Conservation (phyloP, 1,140 invertebrate species). For the Zaprionus gabonicus region DNA sequence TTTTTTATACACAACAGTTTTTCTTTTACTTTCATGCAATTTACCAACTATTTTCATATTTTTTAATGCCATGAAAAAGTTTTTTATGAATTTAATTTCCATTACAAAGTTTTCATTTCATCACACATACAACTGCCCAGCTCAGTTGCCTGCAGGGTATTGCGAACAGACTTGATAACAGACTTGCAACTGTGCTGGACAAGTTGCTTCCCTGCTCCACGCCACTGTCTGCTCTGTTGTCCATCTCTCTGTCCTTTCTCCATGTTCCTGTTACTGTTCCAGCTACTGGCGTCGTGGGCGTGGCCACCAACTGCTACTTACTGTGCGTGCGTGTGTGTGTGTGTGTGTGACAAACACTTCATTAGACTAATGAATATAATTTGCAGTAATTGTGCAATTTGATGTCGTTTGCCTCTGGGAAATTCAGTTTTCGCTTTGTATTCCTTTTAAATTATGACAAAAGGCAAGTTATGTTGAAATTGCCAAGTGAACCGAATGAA, state of each 20-base stretch:
- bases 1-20: neutral
- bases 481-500: slow-evolving; percentile 38
- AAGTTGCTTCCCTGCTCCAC: neutral
- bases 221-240: neutral
- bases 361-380: slow-evolving; percentile 80
- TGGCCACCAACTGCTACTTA: slow-evolving; percentile 33
- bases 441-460: slow-evolving; percentile 6
- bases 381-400: slow-evolving; percentile 66
- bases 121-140: neutral
- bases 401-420: slow-evolving; percentile 38
- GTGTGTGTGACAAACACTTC: slow-evolving; percentile 68
- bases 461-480: slow-evolving; percentile 41
- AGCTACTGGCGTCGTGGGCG: slow-evolving; percentile 35
- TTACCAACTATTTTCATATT: neutral
- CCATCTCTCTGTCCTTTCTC: neutral
- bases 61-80: neutral
- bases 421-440: slow-evolving; percentile 6
- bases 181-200: slow-evolving; percentile 10
- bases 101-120: neutral
- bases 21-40: too few relatives aligned
- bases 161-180: slow-evolving; percentile 10
- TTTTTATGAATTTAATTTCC: neutral
- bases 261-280: neutral
- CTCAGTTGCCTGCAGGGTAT: neutral
- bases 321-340: slow-evolving; percentile 29